Conservation (phyloP, 2,888 invertebrate genomes). For the Notodonta dromedarius region DNA sequence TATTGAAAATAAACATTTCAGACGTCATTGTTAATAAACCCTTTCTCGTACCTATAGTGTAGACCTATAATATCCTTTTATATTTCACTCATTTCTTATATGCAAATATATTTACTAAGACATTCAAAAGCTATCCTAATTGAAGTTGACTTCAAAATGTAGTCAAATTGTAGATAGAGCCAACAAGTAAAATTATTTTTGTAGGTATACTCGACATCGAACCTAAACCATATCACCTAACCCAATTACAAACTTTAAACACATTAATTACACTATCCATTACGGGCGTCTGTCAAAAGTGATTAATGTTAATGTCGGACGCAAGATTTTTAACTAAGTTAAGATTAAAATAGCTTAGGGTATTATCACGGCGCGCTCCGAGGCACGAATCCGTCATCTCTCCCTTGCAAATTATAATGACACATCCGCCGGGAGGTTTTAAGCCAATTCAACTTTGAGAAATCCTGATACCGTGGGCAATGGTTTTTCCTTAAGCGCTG, state of each 20-base stretch:
- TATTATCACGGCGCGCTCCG: slow-evolving; percentile 72
- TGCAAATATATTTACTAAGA: too few relatives aligned
- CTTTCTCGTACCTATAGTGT: too few relatives aligned
- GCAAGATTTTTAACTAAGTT: slow-evolving; percentile 84
- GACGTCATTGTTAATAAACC: too few relatives aligned
- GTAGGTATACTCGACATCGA: not conserved
- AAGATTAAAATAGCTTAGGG: slow-evolving; percentile 84
- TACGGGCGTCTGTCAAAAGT: slow-evolving; percentile 77
- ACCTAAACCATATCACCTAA: slow-evolving; percentile 3
- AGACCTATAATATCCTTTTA: too few relatives aligned
- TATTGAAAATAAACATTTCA: not conserved
- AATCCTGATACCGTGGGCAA: slow-evolving; percentile 62
- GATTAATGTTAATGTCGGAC: slow-evolving; percentile 81
- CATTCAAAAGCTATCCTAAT: too few relatives aligned
- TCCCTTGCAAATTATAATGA: slow-evolving; percentile 82
- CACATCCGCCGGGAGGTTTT: slow-evolving; percentile 80
- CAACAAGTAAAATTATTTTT: not conserved
- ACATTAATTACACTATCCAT: slow-evolving; percentile 77
- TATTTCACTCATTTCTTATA: too few relatives aligned
- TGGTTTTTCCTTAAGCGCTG: slow-evolving; percentile 49
- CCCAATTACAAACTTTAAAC: slow-evolving; percentile 40
- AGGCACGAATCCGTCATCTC: slow-evolving; percentile 80
- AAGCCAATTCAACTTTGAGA: slow-evolving; percentile 78
- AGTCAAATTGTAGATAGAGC: not conserved
- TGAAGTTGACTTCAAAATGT: too few relatives aligned